Percentiles rank a stretch among this genome's conserved stretches.
These are phyloP conservation scores for Regulus satrapa DNA, from an alignment of 2,113 vertebrate species.

Conservation along the genomic window DNA sequence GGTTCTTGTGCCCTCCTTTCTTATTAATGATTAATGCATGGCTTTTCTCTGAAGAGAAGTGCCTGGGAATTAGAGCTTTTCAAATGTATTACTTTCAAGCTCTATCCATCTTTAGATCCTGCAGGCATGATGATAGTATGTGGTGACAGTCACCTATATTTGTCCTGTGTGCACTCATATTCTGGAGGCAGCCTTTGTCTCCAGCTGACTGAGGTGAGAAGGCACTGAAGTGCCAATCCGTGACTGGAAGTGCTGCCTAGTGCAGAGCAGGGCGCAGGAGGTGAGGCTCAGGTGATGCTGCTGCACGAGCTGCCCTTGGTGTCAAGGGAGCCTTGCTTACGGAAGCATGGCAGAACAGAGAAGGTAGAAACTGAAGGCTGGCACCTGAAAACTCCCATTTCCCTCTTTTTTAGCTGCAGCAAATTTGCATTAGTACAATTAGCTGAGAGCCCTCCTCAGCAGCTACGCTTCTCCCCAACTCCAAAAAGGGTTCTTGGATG, in stretches of 20 bases:
- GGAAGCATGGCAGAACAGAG: background rate
- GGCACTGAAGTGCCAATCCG: background rate
- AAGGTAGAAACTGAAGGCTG: background rate
- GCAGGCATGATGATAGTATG: background rate
- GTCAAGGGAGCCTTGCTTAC: background rate
- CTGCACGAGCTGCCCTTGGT: fast-evolving
- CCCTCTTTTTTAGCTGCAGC: background rate
- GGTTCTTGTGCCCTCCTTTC: background rate
- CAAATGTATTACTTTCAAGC: slow-evolving; percentile 9
- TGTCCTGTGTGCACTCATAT: background rate
- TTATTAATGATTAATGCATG: slow-evolving; percentile 30
- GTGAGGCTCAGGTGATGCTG: background rate
- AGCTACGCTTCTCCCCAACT: background rate
- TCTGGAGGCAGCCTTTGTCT: background rate
- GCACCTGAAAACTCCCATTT: background rate
- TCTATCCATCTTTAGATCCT: background rate
- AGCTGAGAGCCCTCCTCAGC: background rate
- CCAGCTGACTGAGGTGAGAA: background rate
- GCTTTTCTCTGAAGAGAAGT: slow-evolving; percentile 32
- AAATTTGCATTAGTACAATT: background rate
- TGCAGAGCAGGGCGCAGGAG: background rate
- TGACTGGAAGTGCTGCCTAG: background rate
- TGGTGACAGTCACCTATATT: background rate
- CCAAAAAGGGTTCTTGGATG: background rate
- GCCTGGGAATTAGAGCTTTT: slow-evolving; percentile 45